Evolutionary conservation across 2,888 invertebrate species (phyloP).

Genomic region (Polyommatus iphigenia): DNA sequence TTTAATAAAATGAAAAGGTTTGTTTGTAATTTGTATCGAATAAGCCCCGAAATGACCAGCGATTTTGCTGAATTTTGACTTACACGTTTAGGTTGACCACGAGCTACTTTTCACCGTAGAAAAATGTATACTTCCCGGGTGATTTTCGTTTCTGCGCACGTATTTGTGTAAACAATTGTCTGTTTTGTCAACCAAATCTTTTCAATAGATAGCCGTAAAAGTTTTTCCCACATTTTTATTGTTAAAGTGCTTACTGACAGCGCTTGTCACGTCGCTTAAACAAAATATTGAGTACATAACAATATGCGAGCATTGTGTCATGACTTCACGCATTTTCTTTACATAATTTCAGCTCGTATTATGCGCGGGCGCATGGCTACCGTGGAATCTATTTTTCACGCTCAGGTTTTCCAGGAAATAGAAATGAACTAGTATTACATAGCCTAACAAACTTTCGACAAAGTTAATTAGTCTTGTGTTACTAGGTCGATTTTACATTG

Average conservation of each 20-base stretch:
- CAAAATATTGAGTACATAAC: background rate
- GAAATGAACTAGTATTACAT: background rate
- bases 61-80: no score
- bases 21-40: no score
- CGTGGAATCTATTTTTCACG: background rate
- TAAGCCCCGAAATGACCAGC: no score
- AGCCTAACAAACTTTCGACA: background rate
- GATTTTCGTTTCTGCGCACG: background rate
- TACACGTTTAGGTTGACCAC: no score
- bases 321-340: conserved; percentile 7
- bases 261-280: background rate
- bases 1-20: no score
- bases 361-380: background rate
- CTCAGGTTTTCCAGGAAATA: background rate
- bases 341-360: background rate
- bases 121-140: background rate
- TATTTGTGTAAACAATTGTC: background rate
- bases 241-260: background rate
- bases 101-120: background rate
- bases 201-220: background rate
- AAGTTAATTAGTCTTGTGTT: no score
- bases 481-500: no score
- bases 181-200: background rate
- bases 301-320: background rate
- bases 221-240: background rate